Evolutionary conservation across 1,140 invertebrate genomes (phyloP).

Genomic region (Bombyx mandarina): DNA sequence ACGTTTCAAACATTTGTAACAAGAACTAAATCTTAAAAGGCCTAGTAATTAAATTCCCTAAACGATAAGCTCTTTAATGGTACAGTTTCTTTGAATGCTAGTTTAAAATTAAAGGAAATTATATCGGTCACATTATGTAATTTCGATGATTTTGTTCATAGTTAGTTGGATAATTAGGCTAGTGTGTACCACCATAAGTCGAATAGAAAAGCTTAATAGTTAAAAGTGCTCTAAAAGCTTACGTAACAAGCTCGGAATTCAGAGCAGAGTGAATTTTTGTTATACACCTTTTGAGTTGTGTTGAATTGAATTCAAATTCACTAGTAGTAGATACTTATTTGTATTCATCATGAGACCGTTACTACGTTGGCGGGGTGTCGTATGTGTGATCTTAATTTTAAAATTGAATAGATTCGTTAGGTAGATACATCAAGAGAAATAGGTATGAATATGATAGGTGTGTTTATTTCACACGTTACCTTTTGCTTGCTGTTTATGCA

Average conservation of each 20-base stretch:
- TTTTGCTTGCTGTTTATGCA: too few relatives aligned
- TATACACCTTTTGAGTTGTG: too few relatives aligned
- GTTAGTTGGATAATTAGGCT: too few relatives aligned
- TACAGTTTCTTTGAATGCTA: too few relatives aligned
- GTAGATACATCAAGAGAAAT: conserved; percentile 8
- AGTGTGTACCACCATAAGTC: background rate
- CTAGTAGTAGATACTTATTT: background rate
- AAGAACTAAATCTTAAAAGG: conserved; percentile 33
- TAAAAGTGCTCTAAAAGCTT: conserved; percentile 35
- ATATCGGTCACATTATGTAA: too few relatives aligned
- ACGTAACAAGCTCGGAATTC: conserved; percentile 35
- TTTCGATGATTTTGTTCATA: too few relatives aligned
- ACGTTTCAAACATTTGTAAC: conserved; percentile 36
- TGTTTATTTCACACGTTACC: too few relatives aligned
- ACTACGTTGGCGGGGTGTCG: too few relatives aligned
- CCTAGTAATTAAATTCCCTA: conserved; percentile 40
- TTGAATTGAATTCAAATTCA: conserved; percentile 4
- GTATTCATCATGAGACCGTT: background rate
- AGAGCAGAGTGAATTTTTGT: background rate
- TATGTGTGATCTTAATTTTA: conserved; percentile 9
- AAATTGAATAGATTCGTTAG: conserved; percentile 24
- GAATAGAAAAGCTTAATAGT: conserved; percentile 2
- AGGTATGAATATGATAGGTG: too few relatives aligned
- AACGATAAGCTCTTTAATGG: conserved; percentile 56
- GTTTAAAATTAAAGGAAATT: too few relatives aligned